phyloP scores from a whole-genome alignment of 2,888 invertebrate genomes.

The Empis stercorea region DNA sequence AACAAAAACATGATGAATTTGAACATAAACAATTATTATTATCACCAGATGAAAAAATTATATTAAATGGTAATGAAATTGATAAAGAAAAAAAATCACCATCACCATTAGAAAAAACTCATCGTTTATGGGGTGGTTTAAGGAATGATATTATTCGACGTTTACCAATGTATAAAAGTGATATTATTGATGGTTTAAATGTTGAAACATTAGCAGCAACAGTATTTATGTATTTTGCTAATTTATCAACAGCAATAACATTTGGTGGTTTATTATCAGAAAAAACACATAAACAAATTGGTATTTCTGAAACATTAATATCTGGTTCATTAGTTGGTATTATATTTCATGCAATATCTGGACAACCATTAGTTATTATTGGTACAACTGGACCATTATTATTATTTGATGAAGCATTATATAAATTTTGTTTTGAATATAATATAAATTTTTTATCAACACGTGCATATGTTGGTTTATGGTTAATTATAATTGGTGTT shows the following conservation, averaged over 20 bases:
- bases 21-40: constrained; percentile 19
- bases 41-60: neutral
- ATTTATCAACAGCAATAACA: constrained; percentile 74
- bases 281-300: constrained; percentile 73
- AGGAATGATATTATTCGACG: constrained; percentile 70
- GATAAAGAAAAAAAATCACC: constrained; percentile 47
- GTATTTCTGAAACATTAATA: constrained; percentile 78
- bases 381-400: constrained; percentile 85
- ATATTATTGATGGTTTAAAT: constrained; percentile 74
- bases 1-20: constrained; percentile 26
- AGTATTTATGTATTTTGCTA: constrained; percentile 92
- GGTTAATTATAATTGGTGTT: constrained; percentile 70
- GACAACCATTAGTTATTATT: constrained; percentile 82
- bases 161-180: constrained; percentile 62
- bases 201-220: constrained; percentile 74
- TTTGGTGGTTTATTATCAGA: constrained; percentile 86
- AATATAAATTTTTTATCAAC: constrained; percentile 69
- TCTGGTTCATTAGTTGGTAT: constrained; percentile 65
- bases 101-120: constrained; percentile 64
- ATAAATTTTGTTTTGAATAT: constrained; percentile 61
- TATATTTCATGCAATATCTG: constrained; percentile 67
- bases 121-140: constrained; percentile 69
- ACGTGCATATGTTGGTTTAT: constrained; percentile 74
- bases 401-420: constrained; percentile 80
- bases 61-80: constrained; percentile 26